Base-by-base conservation (phyloP, 2,888 invertebrate genomes). In the Camptogramma bilineatum region DNA sequence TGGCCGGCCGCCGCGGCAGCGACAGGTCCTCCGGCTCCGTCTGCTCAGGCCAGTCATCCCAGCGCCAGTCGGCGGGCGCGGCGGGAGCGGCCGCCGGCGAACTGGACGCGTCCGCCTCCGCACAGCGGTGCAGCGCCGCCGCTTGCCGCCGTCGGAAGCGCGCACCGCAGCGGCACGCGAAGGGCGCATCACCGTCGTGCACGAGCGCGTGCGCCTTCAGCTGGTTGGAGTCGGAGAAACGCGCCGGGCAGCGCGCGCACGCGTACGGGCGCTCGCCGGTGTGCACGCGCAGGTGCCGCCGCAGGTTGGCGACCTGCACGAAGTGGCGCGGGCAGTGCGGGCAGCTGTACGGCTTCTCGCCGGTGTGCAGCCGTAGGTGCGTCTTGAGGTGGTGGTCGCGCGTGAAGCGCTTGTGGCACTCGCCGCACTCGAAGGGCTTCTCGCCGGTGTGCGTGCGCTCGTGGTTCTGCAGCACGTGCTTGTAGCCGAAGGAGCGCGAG, bases 361-460 rank as follows among this genome's bases (percentile, higher is more conserved):
- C 98, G 0, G 98, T 98, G 86, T 98, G 98, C 67, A 98, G 91
- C 24, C 98, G 94, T 94, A 98, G 96, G 88, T 98, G 98, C 0
- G 98, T 98, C 90, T 98, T 98, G 57, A 98, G 93, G 80, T 98
- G 98, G 80, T 98, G 98, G 83, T 98, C 98, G 54, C 98, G 94
- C 0, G 98, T 98, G 87, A 98, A 98, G 71, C 97, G 94, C 86
- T 98, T 98, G 84, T 97, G 96, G 83, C 98, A 98, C 86, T 97
- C 97, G 31, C 96, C 96, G 80, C 98, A 98, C 83, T 97, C 97
- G 90, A 98, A 98, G 0, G 98, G 98, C 80, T 98, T 98, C 83
- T 98, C 98, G 0, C 98, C 98, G 0, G 98, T 98, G 85, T 98
- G 98, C 0, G 98, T 98, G 74, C 98, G 95, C 81, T 98, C 98